A percentile compares a stretch with the other conserved stretches of the same genome.
Evolutionary conservation across 1,140 invertebrate species (phyloP).

Genomic region (Drosophila pruinosa): DNA sequence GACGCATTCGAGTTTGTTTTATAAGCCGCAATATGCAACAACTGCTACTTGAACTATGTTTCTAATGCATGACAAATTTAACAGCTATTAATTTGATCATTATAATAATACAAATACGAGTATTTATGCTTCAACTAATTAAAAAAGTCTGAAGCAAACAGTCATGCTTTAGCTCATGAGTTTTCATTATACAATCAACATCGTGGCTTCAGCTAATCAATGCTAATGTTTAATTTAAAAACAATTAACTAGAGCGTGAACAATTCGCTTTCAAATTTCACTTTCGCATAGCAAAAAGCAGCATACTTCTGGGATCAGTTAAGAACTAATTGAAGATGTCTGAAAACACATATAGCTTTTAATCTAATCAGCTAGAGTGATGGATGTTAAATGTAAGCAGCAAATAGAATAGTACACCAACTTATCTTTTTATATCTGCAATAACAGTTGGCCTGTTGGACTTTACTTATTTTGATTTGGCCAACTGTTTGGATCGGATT

Average conservation of each 20-base stretch:
- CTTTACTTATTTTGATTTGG: neutral
- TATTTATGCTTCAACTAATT: too few relatives aligned
- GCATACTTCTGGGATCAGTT: neutral
- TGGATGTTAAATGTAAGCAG: neutral
- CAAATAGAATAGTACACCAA: too few relatives aligned
- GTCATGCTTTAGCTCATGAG: too few relatives aligned
- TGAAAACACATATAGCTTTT: neutral
- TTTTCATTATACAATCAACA: neutral
- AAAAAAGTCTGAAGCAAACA: too few relatives aligned
- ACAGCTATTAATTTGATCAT: too few relatives aligned
- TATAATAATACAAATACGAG: too few relatives aligned
- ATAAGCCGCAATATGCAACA: neutral
- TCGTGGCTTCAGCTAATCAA: neutral
- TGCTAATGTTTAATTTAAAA: neutral
- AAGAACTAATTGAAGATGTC: neutral
- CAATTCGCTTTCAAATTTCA: neutral
- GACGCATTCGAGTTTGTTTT: too few relatives aligned
- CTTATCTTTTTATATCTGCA: neutral
- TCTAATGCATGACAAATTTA: too few relatives aligned
- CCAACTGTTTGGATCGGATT: slow-evolving; percentile 18
- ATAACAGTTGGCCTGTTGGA: neutral
- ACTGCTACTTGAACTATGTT: too few relatives aligned
- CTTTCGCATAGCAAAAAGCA: neutral
- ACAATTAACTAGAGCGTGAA: neutral
- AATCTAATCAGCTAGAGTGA: neutral